Base-by-base conservation (phyloP, 2,113 vertebrate species). In the Nibea albiflora region DNA sequence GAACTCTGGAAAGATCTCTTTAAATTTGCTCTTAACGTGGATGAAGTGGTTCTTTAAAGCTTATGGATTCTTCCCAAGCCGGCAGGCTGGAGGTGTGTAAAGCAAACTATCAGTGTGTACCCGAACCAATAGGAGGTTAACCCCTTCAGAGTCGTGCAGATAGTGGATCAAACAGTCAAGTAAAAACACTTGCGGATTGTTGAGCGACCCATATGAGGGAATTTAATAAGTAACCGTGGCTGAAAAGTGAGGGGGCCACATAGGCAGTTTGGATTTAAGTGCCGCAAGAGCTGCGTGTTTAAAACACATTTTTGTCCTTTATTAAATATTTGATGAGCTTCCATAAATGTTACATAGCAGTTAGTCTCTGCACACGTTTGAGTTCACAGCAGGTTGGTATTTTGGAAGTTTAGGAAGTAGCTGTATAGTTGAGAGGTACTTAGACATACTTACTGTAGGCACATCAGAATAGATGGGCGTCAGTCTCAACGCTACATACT, bases 281-380 rank as follows among this genome's bases (percentile, higher is more conserved):
- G 70, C 53, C 31, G 1, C 63, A 78, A 79, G 77, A 84, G 73
- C 31, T 78, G 65, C 78, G 79, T 24, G 73, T 84, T 76, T 26
- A 58, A 83, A 70, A 81, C 19, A 9, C 9, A 24, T 74, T 72
- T 72, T 54, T 39, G 2, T 0, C 7, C 6, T 56, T 75, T 83
- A 24, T 62, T 63, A 50, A 82, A 86, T 86, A 76, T 86, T 87
- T 86, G 8, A 89, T 84, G 39, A 44, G 5, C 2, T 22, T 58
- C 28, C 35, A 86, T 91, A 50, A 85, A 89, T 80, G 46, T 79
- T 87, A 69, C 26, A 85, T 65, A 42, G 44, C 68, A 28, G 67
- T 39, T 47, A 22, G 60, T 70, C 61, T 65, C n/a, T 47, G 63
- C 65, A 35, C 50, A 67, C 35, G 52, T 39, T 39, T 54, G 57